Conservation (phyloP, 1,140 invertebrate species). For the Planococcus citri region DNA sequence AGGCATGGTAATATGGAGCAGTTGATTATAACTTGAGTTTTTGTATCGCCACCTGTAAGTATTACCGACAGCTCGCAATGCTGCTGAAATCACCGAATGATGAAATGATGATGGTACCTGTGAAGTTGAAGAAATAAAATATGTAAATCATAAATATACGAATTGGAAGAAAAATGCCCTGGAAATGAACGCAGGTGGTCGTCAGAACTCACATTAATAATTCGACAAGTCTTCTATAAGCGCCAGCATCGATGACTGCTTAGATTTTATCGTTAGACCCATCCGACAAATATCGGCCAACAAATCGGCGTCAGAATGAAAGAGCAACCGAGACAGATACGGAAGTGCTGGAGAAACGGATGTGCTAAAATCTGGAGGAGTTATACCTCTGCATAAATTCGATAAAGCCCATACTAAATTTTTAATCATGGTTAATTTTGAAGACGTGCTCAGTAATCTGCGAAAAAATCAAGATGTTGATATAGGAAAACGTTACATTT, state of each 20-base stretch:
- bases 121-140: too few species aligned
- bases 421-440: conserved; percentile 75
- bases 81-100: conserved; percentile 89
- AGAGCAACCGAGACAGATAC: conserved; percentile 72
- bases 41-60: conserved; percentile 95
- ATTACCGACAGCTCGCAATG: conserved; percentile 88
- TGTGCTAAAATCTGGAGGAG: conserved; percentile 83
- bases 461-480: not conserved
- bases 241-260: conserved; percentile 91
- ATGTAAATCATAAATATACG: conserved; percentile 18
- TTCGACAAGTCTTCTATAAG: conserved; percentile 86
- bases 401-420: conserved; percentile 98
- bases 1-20: conserved; percentile 79
- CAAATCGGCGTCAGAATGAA: conserved; percentile 81
- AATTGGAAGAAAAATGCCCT: not conserved
- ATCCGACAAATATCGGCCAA: conserved; percentile 90
- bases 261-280: conserved; percentile 98
- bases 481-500: not conserved
- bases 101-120: conserved; percentile 76
- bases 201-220: conserved; percentile 63
- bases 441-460: conserved; percentile 23
- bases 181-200: too few species aligned
- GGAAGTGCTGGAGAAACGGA: conserved; percentile 64
- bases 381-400: conserved; percentile 93
- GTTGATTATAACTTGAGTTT: conserved; percentile 90